Percentiles rank a stretch among this genome's conserved stretches.
phyloP scores from a whole-genome alignment of 2,888 invertebrate genomes.

The Mythimna lalbum region DNA sequence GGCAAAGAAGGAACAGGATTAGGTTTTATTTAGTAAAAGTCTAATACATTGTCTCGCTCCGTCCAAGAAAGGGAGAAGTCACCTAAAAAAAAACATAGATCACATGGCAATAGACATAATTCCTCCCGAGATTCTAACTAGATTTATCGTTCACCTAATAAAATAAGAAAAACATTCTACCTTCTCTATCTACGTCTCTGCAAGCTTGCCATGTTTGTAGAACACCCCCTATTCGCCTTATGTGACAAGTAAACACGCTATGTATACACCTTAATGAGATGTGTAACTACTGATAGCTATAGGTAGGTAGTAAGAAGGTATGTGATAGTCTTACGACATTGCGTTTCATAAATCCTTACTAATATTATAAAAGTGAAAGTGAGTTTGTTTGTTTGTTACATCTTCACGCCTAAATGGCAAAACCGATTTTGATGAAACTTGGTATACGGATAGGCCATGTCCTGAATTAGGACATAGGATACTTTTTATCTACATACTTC shows the following conservation, averaged over 20 bases:
- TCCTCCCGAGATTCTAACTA: not conserved
- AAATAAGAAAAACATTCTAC: not conserved
- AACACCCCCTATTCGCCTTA: slow-evolving; percentile 22
- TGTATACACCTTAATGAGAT: slow-evolving; percentile 44
- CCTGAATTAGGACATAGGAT: too few species aligned
- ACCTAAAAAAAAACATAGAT: not conserved
- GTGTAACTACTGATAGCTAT: slow-evolving; percentile 7
- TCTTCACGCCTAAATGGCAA: too few species aligned
- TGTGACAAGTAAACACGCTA: slow-evolving; percentile 32
- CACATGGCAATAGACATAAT: not conserved
- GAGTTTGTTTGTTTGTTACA: too few species aligned
- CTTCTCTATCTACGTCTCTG: not conserved
- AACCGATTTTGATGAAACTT: too few species aligned
- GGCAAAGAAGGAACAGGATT: too few species aligned
- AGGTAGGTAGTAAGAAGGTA: not conserved
- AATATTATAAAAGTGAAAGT: too few species aligned
- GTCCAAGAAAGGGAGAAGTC: too few species aligned
- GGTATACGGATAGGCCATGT: too few species aligned
- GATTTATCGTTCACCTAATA: not conserved
- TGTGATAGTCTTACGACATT: not conserved
- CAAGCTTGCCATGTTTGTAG: slow-evolving; percentile 8
- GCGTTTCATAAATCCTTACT: not conserved
- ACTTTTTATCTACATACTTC: too few species aligned
- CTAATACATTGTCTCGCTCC: too few species aligned
- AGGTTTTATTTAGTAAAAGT: too few species aligned